Percentiles rank a stretch among this genome's conserved stretches.
phyloP scores from a whole-genome alignment of 2,113 vertebrate species.

The Ibidorhyncha struthersii region DNA sequence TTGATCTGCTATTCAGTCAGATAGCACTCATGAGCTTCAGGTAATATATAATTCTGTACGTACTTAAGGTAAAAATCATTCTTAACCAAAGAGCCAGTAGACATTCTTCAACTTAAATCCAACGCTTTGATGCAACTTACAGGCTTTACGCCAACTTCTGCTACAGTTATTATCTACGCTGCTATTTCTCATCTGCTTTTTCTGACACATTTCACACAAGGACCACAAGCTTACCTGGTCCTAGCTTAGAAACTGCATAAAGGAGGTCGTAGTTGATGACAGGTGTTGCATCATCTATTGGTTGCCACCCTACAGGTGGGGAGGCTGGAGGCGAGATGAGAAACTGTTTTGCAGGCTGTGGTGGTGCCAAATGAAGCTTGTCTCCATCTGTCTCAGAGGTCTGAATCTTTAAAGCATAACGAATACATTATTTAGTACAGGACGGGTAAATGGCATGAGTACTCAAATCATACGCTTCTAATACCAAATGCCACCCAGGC shows the following conservation, averaged over 20 bases:
- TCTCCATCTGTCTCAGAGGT: constrained; percentile 84
- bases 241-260: constrained; percentile 86
- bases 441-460: not conserved
- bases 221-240: constrained; percentile 77
- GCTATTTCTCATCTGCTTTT: not conserved
- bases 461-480: not conserved
- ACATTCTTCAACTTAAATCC: not conserved
- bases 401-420: constrained; percentile 78
- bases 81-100: not conserved
- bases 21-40: not conserved
- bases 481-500: not conserved
- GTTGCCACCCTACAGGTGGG: constrained; percentile 86
- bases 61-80: not conserved
- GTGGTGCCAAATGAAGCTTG: constrained; percentile 87
- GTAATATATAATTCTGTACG: not conserved
- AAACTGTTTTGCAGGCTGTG: constrained; percentile 88
- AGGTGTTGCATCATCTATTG: constrained; percentile 83
- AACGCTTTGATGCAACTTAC: not conserved
- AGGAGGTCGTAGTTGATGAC: constrained; percentile 91
- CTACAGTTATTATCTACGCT: not conserved
- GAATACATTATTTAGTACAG: not conserved
- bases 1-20: not conserved
- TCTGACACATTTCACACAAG: not conserved
- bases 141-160: not conserved
- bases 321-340: constrained; percentile 90